phyloP scores from a whole-genome alignment of 2,888 invertebrate genomes.

The Pyralis farinalis region DNA sequence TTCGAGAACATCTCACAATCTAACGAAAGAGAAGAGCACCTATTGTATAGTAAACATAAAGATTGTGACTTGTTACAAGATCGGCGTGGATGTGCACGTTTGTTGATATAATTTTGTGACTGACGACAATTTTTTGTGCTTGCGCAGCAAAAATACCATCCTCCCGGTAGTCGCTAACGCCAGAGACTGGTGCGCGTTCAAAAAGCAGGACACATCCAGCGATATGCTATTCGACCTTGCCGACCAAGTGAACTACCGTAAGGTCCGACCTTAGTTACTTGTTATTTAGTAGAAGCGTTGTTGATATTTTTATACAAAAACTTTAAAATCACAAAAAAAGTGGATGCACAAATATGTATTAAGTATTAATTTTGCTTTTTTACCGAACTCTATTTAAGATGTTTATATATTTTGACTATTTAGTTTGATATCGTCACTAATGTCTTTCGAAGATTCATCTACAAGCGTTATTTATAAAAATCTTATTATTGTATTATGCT shows the following conservation, averaged over 20 bases:
- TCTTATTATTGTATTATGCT: conserved; percentile 45
- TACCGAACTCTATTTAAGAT: conserved; percentile 49
- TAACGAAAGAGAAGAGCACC: neutral
- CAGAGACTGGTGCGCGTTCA: conserved; percentile 66
- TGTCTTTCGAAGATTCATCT: conserved; percentile 33
- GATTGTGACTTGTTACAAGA: conserved; percentile 5
- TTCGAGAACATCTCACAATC: conserved; percentile 3
- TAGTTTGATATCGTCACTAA: conserved; percentile 48
- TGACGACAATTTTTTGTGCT: conserved; percentile 55
- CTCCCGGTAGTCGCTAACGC: conserved; percentile 73
- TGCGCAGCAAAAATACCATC: conserved; percentile 68
- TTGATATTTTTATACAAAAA: conserved; percentile 63
- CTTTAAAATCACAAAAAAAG: conserved; percentile 68
- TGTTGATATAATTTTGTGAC: conserved; percentile 28
- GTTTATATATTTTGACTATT: conserved; percentile 76
- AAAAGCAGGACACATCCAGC: conserved; percentile 45
- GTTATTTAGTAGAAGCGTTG: conserved; percentile 35
- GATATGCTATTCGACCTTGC: conserved; percentile 51
- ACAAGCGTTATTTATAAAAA: conserved; percentile 33
- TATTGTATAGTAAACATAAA: neutral
- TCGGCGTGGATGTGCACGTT: conserved; percentile 13
- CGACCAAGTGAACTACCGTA: conserved; percentile 50
- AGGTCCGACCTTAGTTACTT: conserved; percentile 47
- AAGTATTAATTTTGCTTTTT: conserved; percentile 63
- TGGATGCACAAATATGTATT: conserved; percentile 67